Conservation (phyloP, 2,888 invertebrate species). For the Acronicta aceris region DNA sequence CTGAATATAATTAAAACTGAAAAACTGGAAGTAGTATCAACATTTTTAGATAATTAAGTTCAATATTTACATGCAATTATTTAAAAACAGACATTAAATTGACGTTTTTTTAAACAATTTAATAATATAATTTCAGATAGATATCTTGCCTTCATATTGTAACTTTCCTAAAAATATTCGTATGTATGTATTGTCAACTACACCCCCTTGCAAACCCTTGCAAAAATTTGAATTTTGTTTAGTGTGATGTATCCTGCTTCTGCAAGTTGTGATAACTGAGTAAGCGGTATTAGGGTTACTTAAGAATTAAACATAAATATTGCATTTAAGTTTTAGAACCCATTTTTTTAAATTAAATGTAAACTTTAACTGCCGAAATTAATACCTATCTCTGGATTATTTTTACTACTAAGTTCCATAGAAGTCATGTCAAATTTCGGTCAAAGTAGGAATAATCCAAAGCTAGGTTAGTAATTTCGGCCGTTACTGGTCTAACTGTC, state of each 20-base stretch:
- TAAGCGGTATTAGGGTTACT: slow-evolving; percentile 27
- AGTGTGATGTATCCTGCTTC: slow-evolving; percentile 8
- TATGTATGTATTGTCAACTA: slow-evolving; percentile 43
- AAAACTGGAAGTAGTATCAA: no score
- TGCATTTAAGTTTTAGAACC: slow-evolving; percentile 16
- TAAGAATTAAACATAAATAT: slow-evolving; percentile 46
- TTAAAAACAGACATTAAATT: slow-evolving; percentile 8
- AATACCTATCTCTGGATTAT: no score
- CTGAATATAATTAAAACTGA: no score
- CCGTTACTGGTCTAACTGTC: no score
- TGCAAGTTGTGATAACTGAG: slow-evolving; percentile 17
- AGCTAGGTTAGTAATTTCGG: no score
- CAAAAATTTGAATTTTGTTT: slow-evolving; percentile 9
- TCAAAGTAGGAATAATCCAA: no score
- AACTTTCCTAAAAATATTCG: slow-evolving; percentile 18
- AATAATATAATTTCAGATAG: background rate
- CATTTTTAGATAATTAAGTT: slow-evolving; percentile 38
- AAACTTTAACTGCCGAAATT: no score
- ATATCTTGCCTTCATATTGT: slow-evolving; percentile 1
- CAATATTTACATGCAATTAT: slow-evolving; percentile 31
- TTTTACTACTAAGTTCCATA: no score
- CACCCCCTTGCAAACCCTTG: slow-evolving; percentile 26
- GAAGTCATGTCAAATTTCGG: no score
- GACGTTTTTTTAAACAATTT: background rate
- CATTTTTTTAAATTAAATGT: background rate